Evolutionary conservation across 2,888 invertebrate genomes (phyloP), one percentile per base, ranked within the genome.

Genomic region (Saturnia pavonia): DNA sequence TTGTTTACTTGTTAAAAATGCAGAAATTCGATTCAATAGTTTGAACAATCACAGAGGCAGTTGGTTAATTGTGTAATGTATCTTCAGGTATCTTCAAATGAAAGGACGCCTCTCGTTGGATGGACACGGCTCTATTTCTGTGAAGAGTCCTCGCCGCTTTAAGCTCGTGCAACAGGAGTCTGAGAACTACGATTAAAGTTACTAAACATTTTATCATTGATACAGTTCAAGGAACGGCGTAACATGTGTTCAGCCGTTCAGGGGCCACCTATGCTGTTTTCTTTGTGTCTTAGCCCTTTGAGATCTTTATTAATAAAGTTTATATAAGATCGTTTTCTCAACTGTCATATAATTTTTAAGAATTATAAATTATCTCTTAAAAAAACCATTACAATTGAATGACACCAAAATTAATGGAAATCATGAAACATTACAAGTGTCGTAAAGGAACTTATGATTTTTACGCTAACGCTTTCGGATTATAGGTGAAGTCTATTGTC

Each of bases 121-220:
- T 71, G 96, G 96, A 0, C 97, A 97, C 85, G 97, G 97, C 51
- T 97, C 97, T 7, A 95, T 97, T 85, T 95, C 96, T 27, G 96
- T 97, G 71, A 98, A 97, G 91, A 97, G 97, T 77, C 98, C 98
- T 34, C 95, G 98, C 71, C 96, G 98, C 75, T 97, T 97, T 94
- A 97, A 97, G 87, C 94, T 98, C 74, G 98, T 98, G 48, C 98
- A 98, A 86, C 98, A 98, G 86, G 98, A 98, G 90, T 98, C 97
- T 14, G 97, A 98, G 91, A 98, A 96, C 76, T 97, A 97, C 86
- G 98, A 98, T 89, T 98, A 97, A 88, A 51, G 25, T 42, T 25
- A 14, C 9, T 19, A 19, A 60, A 27, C 40, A 22, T 40, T 68
- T n/a, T 51, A 48, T 25, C 68, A 66, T 69, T 54, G 65, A 12